These are phyloP conservation scores for Syrista parreyssii DNA, from an alignment of 2,888 invertebrate genomes.

Conservation along the genomic window DNA sequence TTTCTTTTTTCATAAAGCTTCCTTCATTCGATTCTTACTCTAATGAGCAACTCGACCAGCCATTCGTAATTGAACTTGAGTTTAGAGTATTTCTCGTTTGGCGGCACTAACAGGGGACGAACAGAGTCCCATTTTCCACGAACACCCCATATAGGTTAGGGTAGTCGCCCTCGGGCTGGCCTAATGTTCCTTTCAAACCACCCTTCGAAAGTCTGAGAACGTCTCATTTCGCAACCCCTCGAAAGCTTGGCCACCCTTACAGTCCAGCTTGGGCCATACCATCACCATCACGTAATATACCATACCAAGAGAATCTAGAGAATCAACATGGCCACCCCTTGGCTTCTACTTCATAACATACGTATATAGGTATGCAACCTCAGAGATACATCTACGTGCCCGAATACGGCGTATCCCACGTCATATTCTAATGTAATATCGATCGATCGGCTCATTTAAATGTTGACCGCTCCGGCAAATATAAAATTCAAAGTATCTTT, in stretches of 20 bases:
- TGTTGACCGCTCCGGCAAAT: constrained; percentile 59
- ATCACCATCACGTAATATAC: neutral
- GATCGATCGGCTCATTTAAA: constrained; percentile 60
- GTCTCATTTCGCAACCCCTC: constrained; percentile 41
- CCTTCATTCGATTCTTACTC: constrained; percentile 22
- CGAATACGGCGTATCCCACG: constrained; percentile 18
- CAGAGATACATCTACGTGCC: neutral
- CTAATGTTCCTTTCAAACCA: constrained; percentile 32
- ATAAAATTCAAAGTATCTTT: constrained; percentile 62
- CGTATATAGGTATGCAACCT: neutral
- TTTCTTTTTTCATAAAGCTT: neutral
- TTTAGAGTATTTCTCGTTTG: constrained; percentile 29
- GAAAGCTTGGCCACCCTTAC: constrained; percentile 8
- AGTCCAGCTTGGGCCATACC: neutral
- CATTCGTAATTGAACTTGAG: constrained; percentile 33
- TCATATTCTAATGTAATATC: constrained; percentile 46
- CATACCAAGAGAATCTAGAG: neutral
- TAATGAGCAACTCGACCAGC: constrained; percentile 35
- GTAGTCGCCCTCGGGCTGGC: constrained; percentile 20
- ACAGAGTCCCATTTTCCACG: constrained; percentile 4
- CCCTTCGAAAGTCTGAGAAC: constrained; percentile 42
- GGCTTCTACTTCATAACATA: neutral
- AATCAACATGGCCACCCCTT: neutral
- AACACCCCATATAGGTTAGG: constrained; percentile 1
- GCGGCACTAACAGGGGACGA: constrained; percentile 36